Conservation (phyloP, 1,140 invertebrate genomes). For the Paramacrobiotus metropolitanus region DNA sequence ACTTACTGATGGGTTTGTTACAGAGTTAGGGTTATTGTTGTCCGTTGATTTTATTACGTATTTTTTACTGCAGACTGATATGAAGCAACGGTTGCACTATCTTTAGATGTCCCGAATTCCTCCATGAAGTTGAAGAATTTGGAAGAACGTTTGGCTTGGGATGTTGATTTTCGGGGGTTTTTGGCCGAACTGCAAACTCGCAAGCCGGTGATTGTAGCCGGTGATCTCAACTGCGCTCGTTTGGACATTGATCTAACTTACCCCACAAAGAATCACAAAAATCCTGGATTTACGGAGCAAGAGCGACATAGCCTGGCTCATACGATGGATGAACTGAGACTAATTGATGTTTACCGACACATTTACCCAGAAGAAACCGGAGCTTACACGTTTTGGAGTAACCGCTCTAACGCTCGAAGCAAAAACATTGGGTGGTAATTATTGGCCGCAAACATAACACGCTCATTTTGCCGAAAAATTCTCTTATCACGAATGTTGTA, state of each 20-base stretch:
- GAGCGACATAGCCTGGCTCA: conserved; percentile 69
- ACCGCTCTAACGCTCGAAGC: conserved; percentile 51
- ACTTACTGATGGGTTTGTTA: no score
- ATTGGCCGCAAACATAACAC: conserved; percentile 2
- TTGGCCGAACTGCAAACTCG: conserved; percentile 54
- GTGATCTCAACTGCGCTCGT: conserved; percentile 93
- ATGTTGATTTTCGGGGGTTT: conserved; percentile 48
- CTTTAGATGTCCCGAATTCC: conserved; percentile 44
- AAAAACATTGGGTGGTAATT: conserved; percentile 82
- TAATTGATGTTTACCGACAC: conserved; percentile 64
- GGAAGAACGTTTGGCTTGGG: conserved; percentile 70
- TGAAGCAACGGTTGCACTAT: conserved; percentile 2
- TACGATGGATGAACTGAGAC: conserved; percentile 42
- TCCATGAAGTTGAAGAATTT: conserved; percentile 58
- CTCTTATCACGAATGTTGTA: conserved; percentile 24
- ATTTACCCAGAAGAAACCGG: conserved; percentile 59
- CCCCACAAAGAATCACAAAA: conserved; percentile 73
- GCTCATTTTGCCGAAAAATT: neutral
- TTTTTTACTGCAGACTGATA: neutral
- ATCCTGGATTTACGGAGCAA: conserved; percentile 81
- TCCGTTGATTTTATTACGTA: no score
- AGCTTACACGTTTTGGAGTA: conserved; percentile 85
- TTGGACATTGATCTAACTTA: conserved; percentile 81
- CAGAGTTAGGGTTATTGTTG: no score
- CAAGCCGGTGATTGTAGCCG: conserved; percentile 81